A percentile compares a stretch with the other conserved stretches of the same genome.
phyloP scores from a whole-genome alignment of 2,888 invertebrate species.

The Elmis aenea region DNA sequence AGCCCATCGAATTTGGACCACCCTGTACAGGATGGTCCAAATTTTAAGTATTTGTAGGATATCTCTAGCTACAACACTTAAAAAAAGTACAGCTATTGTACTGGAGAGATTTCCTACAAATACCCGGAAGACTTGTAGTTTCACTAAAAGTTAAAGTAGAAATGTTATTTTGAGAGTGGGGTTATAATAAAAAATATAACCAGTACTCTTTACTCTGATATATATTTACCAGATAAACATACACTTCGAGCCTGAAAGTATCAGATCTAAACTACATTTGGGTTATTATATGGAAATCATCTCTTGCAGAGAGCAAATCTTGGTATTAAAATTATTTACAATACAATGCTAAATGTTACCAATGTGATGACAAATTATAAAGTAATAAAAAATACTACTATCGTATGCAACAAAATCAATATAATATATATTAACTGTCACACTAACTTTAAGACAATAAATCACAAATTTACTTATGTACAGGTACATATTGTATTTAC shows the following conservation, averaged over 20 bases:
- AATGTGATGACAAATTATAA: background rate
- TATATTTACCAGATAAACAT: background rate
- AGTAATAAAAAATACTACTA: constrained; percentile 7
- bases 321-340: constrained; percentile 34
- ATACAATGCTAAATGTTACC: constrained; percentile 26
- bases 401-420: constrained; percentile 1
- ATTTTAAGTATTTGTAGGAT: too few species aligned
- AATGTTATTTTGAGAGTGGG: too few species aligned
- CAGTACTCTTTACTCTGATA: too few species aligned
- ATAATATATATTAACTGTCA: background rate
- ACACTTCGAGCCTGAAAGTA: constrained; percentile 2
- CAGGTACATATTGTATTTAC: constrained; percentile 12
- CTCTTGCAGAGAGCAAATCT: constrained; percentile 22
- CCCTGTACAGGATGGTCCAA: too few species aligned
- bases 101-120: too few species aligned
- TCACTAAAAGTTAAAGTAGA: too few species aligned
- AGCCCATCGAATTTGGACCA: too few species aligned
- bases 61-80: too few species aligned
- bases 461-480: constrained; percentile 13
- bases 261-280: constrained; percentile 2
- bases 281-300: constrained; percentile 5
- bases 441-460: constrained; percentile 4
- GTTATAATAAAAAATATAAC: too few species aligned
- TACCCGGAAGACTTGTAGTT: too few species aligned
- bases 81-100: too few species aligned